Conservation (phyloP, 2,797 vertebrate species). For the Heterohyrax brucei region DNA sequence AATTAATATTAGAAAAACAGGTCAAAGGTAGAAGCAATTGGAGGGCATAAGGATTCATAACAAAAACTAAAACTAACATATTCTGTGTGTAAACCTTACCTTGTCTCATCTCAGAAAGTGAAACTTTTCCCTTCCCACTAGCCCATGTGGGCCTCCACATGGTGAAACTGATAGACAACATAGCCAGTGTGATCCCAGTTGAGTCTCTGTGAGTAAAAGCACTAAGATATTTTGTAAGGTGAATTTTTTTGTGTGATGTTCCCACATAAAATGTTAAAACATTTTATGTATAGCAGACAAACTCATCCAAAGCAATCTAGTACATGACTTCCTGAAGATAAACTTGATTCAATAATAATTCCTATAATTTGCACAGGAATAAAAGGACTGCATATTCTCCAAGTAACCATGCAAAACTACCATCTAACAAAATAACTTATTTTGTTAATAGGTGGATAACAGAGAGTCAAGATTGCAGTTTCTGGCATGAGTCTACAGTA, state of each 20-base stretch:
- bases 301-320: conserved; percentile 36
- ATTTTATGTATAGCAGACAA: conserved; percentile 24
- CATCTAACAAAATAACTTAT: conserved; percentile 26
- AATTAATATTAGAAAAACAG: conserved; percentile 62
- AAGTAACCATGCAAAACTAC: conserved; percentile 17
- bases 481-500: neutral
- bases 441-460: neutral
- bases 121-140: neutral
- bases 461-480: neutral
- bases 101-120: conserved; percentile 31
- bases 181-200: conserved; percentile 9
- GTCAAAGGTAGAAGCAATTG: neutral
- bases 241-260: neutral
- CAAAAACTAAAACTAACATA: conserved; percentile 6
- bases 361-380: conserved; percentile 9
- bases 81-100: neutral
- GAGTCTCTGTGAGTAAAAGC: conserved; percentile 15
- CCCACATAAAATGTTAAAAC: conserved; percentile 26
- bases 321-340: neutral
- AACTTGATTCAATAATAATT: conserved; percentile 57
- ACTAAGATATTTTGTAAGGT: neutral
- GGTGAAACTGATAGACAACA: neutral
- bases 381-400: neutral
- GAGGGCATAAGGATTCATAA: neutral
- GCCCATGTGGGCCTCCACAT: neutral